phyloP scores from a whole-genome alignment of 1,140 invertebrate species.

The Solenopsis invicta region DNA sequence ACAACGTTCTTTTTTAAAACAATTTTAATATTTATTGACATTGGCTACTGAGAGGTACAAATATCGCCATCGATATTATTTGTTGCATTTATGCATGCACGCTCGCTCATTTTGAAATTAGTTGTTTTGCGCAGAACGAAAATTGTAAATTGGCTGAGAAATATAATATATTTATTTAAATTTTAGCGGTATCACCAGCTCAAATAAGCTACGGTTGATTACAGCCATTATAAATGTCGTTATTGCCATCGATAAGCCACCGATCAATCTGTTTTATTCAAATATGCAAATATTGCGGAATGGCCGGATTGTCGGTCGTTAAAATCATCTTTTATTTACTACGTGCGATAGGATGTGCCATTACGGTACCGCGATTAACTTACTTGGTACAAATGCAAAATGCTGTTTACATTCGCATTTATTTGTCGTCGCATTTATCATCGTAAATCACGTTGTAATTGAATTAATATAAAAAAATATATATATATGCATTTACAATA shows the following conservation, averaged over 20 bases:
- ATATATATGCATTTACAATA: not conserved
- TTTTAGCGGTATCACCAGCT: slow-evolving; percentile 34
- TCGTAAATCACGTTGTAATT: slow-evolving; percentile 33
- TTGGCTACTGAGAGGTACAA: not conserved
- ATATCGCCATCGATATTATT: not conserved
- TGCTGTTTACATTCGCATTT: slow-evolving; percentile 18
- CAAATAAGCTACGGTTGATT: slow-evolving; percentile 43
- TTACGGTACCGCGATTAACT: slow-evolving; percentile 35
- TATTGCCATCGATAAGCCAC: slow-evolving; percentile 33
- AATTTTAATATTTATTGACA: slow-evolving; percentile 7
- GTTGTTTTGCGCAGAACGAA: not conserved
- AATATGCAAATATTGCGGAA: slow-evolving; percentile 43
- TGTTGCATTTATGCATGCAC: not conserved
- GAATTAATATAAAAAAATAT: not conserved
- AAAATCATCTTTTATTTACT: slow-evolving; percentile 53
- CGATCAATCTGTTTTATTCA: slow-evolving; percentile 26
- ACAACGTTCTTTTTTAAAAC: not conserved
- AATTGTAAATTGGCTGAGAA: slow-evolving; percentile 30
- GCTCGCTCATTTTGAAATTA: not conserved
- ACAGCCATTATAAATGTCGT: slow-evolving; percentile 29
- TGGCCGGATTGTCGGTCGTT: slow-evolving; percentile 30
- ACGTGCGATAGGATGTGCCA: not conserved
- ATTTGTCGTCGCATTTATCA: slow-evolving; percentile 23
- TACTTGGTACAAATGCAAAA: slow-evolving; percentile 1
- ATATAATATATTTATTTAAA: slow-evolving; percentile 15